Evolutionary conservation across 2,888 invertebrate species (phyloP).

Genomic region (Ichneumoninae sp.): DNA sequence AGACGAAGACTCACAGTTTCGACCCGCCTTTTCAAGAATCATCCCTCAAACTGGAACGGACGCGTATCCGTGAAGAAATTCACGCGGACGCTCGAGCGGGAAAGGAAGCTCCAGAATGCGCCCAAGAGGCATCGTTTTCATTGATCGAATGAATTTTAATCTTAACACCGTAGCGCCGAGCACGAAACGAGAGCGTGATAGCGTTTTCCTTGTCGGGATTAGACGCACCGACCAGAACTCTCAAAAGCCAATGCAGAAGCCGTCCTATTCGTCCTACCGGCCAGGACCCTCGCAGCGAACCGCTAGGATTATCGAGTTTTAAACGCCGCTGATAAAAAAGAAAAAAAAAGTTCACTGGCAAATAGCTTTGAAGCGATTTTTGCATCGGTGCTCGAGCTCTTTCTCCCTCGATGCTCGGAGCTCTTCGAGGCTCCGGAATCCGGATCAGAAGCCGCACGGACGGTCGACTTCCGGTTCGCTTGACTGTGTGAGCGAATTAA

Average conservation of each 20-base stretch:
- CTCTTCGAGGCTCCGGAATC: background rate
- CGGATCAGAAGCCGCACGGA: constrained; percentile 9
- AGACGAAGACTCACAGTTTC: constrained; percentile 18
- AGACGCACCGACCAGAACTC: constrained; percentile 66
- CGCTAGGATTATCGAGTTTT: constrained; percentile 56
- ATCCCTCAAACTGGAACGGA: constrained; percentile 35
- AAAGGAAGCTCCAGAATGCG: constrained; percentile 38
- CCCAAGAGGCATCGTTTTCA: constrained; percentile 74
- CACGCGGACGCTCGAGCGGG: constrained; percentile 41
- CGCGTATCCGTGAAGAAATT: constrained; percentile 33
- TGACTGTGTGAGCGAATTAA: constrained; percentile 30
- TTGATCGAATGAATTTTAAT: constrained; percentile 83
- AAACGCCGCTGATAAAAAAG: constrained; percentile 39
- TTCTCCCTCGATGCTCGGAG: background rate
- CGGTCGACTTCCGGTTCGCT: constrained; percentile 45
- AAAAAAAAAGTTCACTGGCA: constrained; percentile 1
- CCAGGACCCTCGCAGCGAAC: constrained; percentile 1
- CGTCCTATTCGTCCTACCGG: constrained; percentile 33
- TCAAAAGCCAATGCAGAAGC: constrained; percentile 3
- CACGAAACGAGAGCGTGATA: constrained; percentile 82
- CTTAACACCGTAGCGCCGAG: constrained; percentile 74
- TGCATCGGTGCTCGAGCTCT: constrained; percentile 2
- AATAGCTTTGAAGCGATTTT: constrained; percentile 33
- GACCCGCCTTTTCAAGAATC: constrained; percentile 16
- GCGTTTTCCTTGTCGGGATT: constrained; percentile 80